Conservation (phyloP, 2,888 invertebrate species). For the Sturmia bella region DNA sequence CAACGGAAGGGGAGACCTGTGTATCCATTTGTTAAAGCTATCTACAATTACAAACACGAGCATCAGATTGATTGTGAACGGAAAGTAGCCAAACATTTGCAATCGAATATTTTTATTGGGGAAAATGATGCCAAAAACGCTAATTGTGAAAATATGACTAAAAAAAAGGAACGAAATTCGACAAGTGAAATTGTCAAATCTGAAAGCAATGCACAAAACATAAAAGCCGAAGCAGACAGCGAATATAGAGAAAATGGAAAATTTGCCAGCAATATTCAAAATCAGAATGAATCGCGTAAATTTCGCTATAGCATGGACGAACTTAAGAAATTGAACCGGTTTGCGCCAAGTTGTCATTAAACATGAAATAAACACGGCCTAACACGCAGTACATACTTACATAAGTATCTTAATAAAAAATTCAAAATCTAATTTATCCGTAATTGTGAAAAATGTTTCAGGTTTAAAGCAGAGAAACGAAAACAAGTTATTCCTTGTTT, state of each 20-base stretch:
- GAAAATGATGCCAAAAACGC: constrained; percentile 18
- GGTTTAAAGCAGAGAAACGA: too few species aligned
- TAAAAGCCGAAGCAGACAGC: not conserved
- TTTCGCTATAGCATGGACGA: constrained; percentile 71
- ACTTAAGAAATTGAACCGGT: constrained; percentile 70
- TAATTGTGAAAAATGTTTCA: constrained; percentile 14
- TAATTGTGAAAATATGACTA: not conserved
- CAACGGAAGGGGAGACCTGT: constrained; percentile 77
- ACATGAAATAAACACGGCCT: not conserved
- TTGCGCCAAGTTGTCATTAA: constrained; percentile 68
- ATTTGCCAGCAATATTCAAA: not conserved
- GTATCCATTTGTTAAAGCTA: constrained; percentile 76
- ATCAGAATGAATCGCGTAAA: constrained; percentile 36
- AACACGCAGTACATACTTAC: too few species aligned
- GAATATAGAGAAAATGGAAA: not conserved
- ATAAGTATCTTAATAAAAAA: not conserved
- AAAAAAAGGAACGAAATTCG: constrained; percentile 28
- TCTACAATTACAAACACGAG: constrained; percentile 75
- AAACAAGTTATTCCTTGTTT: too few species aligned
- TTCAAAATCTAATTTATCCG: constrained; percentile 10
- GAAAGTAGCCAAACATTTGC: constrained; percentile 75
- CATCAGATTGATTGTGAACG: constrained; percentile 76
- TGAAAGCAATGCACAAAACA: constrained; percentile 18
- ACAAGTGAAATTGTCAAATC: constrained; percentile 63
- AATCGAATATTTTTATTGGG: constrained; percentile 77